Percentiles rank a stretch among this genome's conserved stretches.
Evolutionary conservation across 2,113 vertebrate species (phyloP).

Genomic region (Xiphophorus hellerii): DNA sequence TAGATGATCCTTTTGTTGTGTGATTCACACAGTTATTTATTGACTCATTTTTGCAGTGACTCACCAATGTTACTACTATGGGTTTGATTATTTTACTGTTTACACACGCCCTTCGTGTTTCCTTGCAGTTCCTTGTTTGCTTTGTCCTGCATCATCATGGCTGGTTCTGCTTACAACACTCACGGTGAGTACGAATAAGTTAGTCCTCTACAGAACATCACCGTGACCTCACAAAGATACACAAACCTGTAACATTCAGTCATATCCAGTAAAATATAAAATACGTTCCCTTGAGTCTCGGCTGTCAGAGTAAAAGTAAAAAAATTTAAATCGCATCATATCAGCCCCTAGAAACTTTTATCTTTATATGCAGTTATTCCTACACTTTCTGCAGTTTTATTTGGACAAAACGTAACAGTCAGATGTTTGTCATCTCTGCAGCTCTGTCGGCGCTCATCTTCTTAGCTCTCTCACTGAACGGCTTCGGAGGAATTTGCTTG

Average conservation of each 20-base stretch:
- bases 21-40: not conserved
- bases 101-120: not conserved
- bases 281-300: no score
- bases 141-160: conserved; percentile 86
- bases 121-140: conserved; percentile 83
- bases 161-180: conserved; percentile 80
- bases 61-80: not conserved
- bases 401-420: not conserved
- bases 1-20: not conserved
- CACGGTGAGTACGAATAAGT: conserved; percentile 71
- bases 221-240: no score
- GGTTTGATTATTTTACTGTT: not conserved
- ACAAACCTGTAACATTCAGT: no score
- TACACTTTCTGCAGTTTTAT: not conserved
- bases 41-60: not conserved
- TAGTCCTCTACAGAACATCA: no score
- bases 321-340: not conserved
- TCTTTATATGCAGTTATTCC: not conserved
- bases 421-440: conserved; percentile 53
- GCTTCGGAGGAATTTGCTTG: conserved; percentile 92
- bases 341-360: not conserved
- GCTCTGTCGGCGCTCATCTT: conserved; percentile 88
- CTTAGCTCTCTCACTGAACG: conserved; percentile 88
- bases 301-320: no score
- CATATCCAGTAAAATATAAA: no score